These are phyloP conservation scores for Drosophila leonis DNA, from an alignment of 2,888 invertebrate species.

Conservation along the genomic window DNA sequence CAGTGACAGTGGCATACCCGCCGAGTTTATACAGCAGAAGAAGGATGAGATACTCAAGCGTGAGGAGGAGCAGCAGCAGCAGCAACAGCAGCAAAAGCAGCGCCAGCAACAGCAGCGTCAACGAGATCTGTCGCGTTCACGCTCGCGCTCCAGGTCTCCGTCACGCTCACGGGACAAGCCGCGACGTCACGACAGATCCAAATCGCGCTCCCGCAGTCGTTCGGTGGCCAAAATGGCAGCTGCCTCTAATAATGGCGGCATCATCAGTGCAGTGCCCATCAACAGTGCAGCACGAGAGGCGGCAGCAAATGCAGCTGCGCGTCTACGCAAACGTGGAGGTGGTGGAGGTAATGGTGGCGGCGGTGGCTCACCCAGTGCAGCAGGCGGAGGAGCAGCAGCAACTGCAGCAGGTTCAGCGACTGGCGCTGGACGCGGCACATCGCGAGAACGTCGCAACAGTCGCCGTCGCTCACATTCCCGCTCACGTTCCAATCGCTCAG, in stretches of 20 bases:
- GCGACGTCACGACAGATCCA: conserved; percentile 58
- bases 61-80: conserved; percentile 84
- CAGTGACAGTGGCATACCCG: conserved; percentile 97
- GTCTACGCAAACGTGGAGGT: conserved; percentile 79
- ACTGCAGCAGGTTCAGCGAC: conserved; percentile 77
- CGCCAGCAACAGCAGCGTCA: conserved; percentile 63
- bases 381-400: conserved; percentile 35
- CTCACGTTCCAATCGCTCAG: conserved; percentile 67
- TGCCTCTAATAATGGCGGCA: conserved; percentile 52
- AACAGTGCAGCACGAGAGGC: conserved; percentile 81
- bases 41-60: conserved; percentile 97
- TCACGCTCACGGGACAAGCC: conserved; percentile 49
- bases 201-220: conserved; percentile 64
- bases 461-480: conserved; percentile 71
- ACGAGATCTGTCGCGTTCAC: conserved; percentile 82
- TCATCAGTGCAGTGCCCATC: conserved; percentile 29
- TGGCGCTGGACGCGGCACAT: conserved; percentile 47
- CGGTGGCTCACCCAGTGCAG: conserved; percentile 55
- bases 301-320: conserved; percentile 78
- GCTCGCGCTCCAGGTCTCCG: conserved; percentile 84
- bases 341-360: conserved; percentile 55
- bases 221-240: conserved; percentile 45
- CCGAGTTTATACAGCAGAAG: conserved; percentile 96
- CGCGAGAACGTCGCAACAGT: conserved; percentile 80
- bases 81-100: conserved; percentile 58